Percentiles rank a stretch among this genome's conserved stretches.
phyloP scores from a whole-genome alignment of 2,113 vertebrate species.

The Larimichthys polyactis region DNA sequence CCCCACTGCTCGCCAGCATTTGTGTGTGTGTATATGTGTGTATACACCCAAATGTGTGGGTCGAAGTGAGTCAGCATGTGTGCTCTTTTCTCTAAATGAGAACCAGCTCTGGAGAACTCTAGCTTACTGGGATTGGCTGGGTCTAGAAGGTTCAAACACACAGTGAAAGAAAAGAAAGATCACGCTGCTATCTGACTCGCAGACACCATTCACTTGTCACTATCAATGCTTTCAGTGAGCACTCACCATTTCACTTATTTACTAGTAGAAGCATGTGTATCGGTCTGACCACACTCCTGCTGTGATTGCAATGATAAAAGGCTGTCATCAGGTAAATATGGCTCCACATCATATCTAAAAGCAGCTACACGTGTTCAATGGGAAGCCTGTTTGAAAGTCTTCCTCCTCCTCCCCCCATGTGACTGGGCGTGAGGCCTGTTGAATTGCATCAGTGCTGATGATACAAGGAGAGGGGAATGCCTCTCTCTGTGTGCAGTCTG shows the following conservation, averaged over 20 bases:
- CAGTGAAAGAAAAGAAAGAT: background rate
- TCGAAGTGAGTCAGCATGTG: slow-evolving; percentile 23
- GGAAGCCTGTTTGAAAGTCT: background rate
- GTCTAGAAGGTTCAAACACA: slow-evolving; percentile 5
- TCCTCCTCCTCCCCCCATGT: background rate
- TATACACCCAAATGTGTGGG: background rate
- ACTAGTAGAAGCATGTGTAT: background rate
- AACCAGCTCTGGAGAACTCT: slow-evolving; percentile 34
- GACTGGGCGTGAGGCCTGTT: background rate
- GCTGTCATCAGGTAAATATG: background rate
- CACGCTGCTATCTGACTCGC: background rate
- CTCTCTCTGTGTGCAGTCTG: background rate
- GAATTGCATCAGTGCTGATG: slow-evolving; percentile 22
- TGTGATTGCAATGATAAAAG: background rate
- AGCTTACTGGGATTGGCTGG: slow-evolving; percentile 13
- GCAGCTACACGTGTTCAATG: background rate
- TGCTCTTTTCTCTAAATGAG: slow-evolving; percentile 34
- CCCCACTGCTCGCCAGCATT: slow-evolving; percentile 18
- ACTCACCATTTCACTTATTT: background rate
- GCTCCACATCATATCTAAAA: background rate
- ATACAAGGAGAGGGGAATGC: slow-evolving; percentile 24
- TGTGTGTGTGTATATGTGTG: slow-evolving; percentile 22
- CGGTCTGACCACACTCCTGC: background rate
- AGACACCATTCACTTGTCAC: background rate
- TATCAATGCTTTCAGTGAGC: background rate